Conservation (phyloP, 2,888 invertebrate species). For the Scaptomyza polygonia region DNA sequence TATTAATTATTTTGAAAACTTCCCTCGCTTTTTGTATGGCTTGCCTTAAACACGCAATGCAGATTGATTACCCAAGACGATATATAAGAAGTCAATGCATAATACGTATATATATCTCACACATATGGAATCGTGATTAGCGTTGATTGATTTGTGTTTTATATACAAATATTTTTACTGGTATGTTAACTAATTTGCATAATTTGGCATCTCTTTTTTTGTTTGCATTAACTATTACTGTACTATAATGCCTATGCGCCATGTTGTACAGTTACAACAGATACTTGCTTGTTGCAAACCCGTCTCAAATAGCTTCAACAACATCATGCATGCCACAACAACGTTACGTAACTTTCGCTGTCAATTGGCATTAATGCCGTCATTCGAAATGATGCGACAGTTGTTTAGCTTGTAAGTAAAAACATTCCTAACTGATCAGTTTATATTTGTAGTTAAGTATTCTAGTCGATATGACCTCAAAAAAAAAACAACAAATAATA, state of each 20-base stretch:
- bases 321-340: constrained; percentile 19
- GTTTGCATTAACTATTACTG: constrained; percentile 24
- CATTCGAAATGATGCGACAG: constrained; percentile 12
- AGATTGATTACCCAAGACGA: constrained; percentile 37
- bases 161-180: constrained; percentile 23
- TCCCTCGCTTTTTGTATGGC: constrained; percentile 31
- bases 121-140: constrained; percentile 54
- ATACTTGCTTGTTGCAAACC: constrained; percentile 36
- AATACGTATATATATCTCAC: constrained; percentile 8
- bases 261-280: constrained; percentile 26
- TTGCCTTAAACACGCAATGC: constrained; percentile 18
- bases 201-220: constrained; percentile 14
- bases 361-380: constrained; percentile 20
- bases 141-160: constrained; percentile 68
- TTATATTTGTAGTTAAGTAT: neutral
- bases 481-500: constrained; percentile 8
- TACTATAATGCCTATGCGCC: constrained; percentile 48
- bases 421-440: constrained; percentile 4
- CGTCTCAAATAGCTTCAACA: constrained; percentile 40
- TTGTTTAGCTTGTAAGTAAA: neutral
- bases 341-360: constrained; percentile 71
- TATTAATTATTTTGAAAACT: neutral
- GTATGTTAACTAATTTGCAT: constrained; percentile 24
- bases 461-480: constrained; percentile 47
- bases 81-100: neutral